phyloP scores from a whole-genome alignment of 2,113 vertebrate species.

The Gila orcuttii region DNA sequence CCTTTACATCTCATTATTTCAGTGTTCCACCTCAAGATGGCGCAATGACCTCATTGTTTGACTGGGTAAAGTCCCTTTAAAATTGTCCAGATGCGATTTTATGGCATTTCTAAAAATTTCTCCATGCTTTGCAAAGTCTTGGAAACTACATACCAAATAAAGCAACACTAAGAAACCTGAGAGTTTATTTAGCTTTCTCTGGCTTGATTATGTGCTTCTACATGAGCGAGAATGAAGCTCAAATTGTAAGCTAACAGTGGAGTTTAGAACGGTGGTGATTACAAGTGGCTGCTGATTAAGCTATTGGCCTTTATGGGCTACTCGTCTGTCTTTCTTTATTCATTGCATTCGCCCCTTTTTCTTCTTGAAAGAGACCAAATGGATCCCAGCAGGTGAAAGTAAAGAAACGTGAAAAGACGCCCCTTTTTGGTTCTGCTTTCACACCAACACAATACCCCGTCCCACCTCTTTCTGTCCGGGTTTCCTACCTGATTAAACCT shows the following conservation, averaged over 20 bases:
- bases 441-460: conserved; percentile 85
- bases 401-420: conserved; percentile 92
- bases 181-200: not conserved
- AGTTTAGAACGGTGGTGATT: conserved; percentile 84
- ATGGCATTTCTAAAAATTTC: not conserved
- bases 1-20: too few species aligned
- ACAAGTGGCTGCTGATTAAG: conserved; percentile 92
- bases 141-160: not conserved
- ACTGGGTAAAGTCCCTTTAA: not conserved
- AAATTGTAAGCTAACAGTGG: conserved; percentile 79
- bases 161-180: too few species aligned
- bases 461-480: conserved; percentile 83
- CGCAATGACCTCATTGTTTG: conserved; percentile 35
- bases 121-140: not conserved
- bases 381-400: conserved; percentile 97
- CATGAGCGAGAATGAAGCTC: conserved; percentile 73
- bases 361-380: conserved; percentile 95
- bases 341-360: conserved; percentile 81
- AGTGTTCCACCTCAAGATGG: conserved; percentile 46
- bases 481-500: conserved; percentile 95
- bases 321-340: conserved; percentile 87
- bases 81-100: not conserved
- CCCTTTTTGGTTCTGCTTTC: conserved; percentile 78
- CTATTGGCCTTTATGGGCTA: conserved; percentile 81
- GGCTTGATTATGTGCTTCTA: not conserved